A percentile compares a stretch with the other conserved stretches of the same genome.
Conservation (phyloP, 1,140 invertebrate genomes). For the Listronotus bonariensis region DNA sequence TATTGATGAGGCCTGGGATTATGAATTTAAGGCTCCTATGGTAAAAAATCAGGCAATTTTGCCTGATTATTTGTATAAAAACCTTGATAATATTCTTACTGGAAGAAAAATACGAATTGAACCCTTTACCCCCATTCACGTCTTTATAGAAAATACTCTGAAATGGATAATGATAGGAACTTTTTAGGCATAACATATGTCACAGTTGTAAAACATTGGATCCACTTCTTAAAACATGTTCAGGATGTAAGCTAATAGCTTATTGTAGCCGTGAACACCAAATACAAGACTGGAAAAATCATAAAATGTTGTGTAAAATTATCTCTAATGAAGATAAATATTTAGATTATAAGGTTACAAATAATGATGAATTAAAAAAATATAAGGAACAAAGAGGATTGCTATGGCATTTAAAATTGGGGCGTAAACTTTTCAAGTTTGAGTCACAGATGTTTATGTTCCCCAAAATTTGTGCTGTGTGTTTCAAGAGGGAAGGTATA, state of each 20-base stretch:
- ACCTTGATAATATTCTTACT: background rate
- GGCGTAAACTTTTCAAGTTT: slow-evolving; percentile 27
- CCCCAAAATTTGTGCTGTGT: slow-evolving; percentile 48
- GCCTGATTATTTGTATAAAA: background rate
- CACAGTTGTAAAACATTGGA: slow-evolving; percentile 46
- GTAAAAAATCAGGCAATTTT: background rate
- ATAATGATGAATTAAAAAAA: slow-evolving; percentile 30
- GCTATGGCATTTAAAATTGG: slow-evolving; percentile 29
- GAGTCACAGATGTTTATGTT: slow-evolving; percentile 52
- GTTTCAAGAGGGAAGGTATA: slow-evolving; percentile 38
- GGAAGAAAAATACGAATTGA: background rate
- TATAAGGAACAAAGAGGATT: slow-evolving; percentile 27
- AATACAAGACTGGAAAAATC: slow-evolving; percentile 66
- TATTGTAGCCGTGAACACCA: slow-evolving; percentile 71
- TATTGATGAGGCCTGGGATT: too few species aligned
- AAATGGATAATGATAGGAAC: slow-evolving; percentile 7
- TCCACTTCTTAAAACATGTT: slow-evolving; percentile 58
- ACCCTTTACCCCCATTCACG: background rate
- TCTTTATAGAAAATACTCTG: background rate
- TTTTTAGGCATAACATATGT: slow-evolving; percentile 47
- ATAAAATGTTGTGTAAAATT: slow-evolving; percentile 64
- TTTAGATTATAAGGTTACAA: slow-evolving; percentile 20
- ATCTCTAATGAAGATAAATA: slow-evolving; percentile 49
- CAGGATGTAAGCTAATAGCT: slow-evolving; percentile 63
- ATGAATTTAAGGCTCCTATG: too few species aligned